These are phyloP conservation scores for Dendrolimus pini DNA, from an alignment of 2,888 invertebrate genomes.

Conservation along the genomic window DNA sequence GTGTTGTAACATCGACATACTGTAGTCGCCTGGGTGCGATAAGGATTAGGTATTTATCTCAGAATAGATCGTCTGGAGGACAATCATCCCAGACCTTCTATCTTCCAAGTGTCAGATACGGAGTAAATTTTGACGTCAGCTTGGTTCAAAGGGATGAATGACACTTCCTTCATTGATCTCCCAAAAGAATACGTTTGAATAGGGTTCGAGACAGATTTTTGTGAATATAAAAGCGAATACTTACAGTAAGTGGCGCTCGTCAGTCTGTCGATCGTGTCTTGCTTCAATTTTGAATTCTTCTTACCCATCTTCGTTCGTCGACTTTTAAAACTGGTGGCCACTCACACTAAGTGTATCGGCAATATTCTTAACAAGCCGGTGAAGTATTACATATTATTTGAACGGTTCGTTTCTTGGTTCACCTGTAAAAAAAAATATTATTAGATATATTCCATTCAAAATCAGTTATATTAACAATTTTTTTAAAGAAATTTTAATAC, in stretches of 20 bases:
- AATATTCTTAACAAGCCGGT: slow-evolving; percentile 27
- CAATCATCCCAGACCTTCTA: background rate
- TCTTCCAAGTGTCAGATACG: background rate
- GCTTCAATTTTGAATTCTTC: slow-evolving; percentile 97
- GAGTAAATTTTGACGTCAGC: background rate
- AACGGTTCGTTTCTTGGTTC: slow-evolving; percentile 22
- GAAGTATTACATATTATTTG: slow-evolving; percentile 61
- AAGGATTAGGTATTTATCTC: slow-evolving; percentile 10
- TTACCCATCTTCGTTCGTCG: slow-evolving; percentile 86
- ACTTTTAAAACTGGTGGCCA: slow-evolving; percentile 17
- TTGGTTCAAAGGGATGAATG: background rate
- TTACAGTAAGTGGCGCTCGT: slow-evolving; percentile 96
- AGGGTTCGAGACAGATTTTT: slow-evolving; percentile 4
- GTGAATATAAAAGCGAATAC: slow-evolving; percentile 38
- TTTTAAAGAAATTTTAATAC: no score
- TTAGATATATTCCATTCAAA: background rate
- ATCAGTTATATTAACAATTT: no score
- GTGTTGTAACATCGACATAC: background rate
- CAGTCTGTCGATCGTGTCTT: slow-evolving; percentile 94
- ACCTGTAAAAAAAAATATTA: slow-evolving; percentile 41
- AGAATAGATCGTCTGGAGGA: background rate
- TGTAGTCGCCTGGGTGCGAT: background rate
- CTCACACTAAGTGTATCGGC: slow-evolving; percentile 27
- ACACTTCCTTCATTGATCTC: background rate
- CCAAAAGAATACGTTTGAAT: slow-evolving; percentile 2